A percentile compares a stretch with the other conserved stretches of the same genome.
Evolutionary conservation across 1,140 invertebrate species (phyloP).

Genomic region (Caenorhabditis remanei): DNA sequence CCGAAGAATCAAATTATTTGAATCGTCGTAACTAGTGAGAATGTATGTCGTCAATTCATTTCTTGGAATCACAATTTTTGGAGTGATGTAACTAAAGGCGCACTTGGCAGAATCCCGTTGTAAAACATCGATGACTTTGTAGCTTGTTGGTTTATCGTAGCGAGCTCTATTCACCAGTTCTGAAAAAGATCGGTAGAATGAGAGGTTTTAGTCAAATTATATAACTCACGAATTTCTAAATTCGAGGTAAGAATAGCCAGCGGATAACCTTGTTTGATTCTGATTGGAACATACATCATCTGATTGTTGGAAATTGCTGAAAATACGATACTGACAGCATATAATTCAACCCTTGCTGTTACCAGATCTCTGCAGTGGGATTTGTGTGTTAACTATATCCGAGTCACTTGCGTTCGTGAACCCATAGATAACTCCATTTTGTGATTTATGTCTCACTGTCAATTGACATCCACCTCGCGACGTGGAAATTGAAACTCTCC

Average conservation of each 20-base stretch:
- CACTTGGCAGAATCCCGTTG: background rate
- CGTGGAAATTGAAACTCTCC: background rate
- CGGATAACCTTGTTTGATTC: background rate
- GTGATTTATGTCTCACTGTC: background rate
- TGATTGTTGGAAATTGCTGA: background rate
- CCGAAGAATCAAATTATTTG: background rate
- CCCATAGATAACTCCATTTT: background rate
- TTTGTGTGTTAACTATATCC: background rate
- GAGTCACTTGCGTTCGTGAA: background rate
- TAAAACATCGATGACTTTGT: background rate
- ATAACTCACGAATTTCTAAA: constrained; percentile 3
- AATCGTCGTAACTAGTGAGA: background rate
- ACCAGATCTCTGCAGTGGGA: background rate
- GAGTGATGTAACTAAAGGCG: background rate
- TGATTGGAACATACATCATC: background rate
- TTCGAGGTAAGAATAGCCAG: background rate
- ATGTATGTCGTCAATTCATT: background rate
- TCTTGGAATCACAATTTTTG: background rate
- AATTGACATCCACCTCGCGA: background rate
- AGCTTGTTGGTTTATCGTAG: background rate
- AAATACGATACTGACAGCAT: background rate
- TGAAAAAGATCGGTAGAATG: background rate
- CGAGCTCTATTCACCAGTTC: background rate
- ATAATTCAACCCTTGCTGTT: background rate
- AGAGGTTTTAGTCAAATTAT: background rate